Conservation (phyloP, 1,140 invertebrate species). For the Stenopsyche tienmushanensis region DNA sequence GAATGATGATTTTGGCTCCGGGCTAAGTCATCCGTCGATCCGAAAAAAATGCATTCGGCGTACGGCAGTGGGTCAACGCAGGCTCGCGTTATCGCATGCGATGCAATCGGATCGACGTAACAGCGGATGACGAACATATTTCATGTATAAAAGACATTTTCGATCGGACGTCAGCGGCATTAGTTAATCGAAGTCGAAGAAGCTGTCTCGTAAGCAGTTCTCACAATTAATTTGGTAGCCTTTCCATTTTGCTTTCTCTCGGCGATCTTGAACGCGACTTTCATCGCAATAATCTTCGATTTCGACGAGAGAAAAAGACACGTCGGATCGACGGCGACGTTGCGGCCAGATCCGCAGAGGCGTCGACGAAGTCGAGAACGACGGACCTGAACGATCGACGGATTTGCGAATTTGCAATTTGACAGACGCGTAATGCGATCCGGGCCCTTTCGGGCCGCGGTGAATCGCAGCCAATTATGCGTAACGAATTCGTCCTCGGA, state of each 20-base stretch:
- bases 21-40: neutral
- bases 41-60: neutral
- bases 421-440: no score
- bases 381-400: neutral
- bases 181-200: neutral
- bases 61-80: neutral
- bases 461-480: no score
- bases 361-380: neutral
- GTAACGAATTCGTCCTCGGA: no score
- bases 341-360: neutral
- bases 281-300: neutral
- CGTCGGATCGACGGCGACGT: neutral
- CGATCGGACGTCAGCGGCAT: no score
- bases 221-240: constrained; percentile 2
- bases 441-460: no score
- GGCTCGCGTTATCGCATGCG: no score
- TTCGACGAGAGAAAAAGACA: neutral
- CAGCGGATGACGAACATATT: no score
- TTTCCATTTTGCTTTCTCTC: constrained; percentile 3
- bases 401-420: no score
- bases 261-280: neutral
- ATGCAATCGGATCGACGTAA: no score
- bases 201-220: neutral
- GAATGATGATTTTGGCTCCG: neutral
- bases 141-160: no score